Percentiles rank a stretch among this genome's conserved stretches.
Evolutionary conservation across 2,888 invertebrate genomes (phyloP).

Genomic region (Litoditis marina): DNA sequence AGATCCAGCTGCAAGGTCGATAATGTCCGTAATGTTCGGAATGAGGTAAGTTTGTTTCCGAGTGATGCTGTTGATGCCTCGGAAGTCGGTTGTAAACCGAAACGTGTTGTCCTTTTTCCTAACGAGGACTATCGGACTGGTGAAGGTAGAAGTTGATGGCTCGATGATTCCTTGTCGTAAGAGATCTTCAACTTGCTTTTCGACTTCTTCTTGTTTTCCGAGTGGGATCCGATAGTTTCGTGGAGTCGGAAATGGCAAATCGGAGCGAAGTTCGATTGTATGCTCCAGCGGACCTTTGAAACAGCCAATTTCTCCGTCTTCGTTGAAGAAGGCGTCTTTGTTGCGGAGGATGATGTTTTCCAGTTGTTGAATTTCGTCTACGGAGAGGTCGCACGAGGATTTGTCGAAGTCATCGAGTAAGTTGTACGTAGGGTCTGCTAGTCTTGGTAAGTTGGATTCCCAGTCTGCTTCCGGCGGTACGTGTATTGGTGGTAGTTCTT

Average conservation of each 20-base stretch:
- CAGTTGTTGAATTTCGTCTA: neutral
- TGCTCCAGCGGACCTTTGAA: constrained; percentile 23
- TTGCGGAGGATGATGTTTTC: constrained; percentile 6
- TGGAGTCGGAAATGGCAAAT: constrained; percentile 11
- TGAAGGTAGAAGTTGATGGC: constrained; percentile 14
- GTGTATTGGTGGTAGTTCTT: too few species aligned
- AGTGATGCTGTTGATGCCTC: constrained; percentile 14
- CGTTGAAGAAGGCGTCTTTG: constrained; percentile 21
- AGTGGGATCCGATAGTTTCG: constrained; percentile 11
- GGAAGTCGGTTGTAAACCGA: constrained; percentile 18
- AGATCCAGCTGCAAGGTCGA: constrained; percentile 6
- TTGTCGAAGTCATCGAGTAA: neutral
- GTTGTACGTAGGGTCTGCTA: neutral
- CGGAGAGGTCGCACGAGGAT: neutral
- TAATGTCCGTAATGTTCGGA: constrained; percentile 9
- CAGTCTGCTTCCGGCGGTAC: constrained; percentile 20
- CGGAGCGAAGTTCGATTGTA: constrained; percentile 10
- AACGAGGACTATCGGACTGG: constrained; percentile 21
- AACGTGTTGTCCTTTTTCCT: constrained; percentile 9
- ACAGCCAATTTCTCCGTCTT: constrained; percentile 21
- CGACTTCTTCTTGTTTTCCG: constrained; percentile 18
- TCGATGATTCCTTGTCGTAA: constrained; percentile 20
- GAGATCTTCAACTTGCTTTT: constrained; percentile 22
- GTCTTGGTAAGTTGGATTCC: constrained; percentile 9
- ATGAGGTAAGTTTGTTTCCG: constrained; percentile 16